Evolutionary conservation across 2,888 invertebrate genomes (phyloP), one percentile per base, ranked within the genome.

Genomic region (Didymodactylos carnosus): DNA sequence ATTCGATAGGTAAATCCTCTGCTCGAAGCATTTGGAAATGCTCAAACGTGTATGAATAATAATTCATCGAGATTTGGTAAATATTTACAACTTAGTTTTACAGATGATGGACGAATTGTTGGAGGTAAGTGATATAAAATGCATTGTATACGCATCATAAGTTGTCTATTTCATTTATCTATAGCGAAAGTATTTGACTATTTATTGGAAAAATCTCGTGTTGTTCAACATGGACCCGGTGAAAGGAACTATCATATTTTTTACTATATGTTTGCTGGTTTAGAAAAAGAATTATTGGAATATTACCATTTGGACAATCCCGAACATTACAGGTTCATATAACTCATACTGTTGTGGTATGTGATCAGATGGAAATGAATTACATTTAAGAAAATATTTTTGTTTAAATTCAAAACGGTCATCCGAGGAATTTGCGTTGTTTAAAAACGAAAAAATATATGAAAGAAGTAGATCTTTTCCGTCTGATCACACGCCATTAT

Each of bases 191-290:
- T 81, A 62, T 77, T 78, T 72, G 80, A 80, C 72, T 81, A 80
- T 76, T 78, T 81, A 41, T 76, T 81, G 74, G 80, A 81, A 76
- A 80, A 80, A 76, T 79, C 80, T 10, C 78, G 81, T 27, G 80
- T 80, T 23, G 80, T 80, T 3, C 78, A 79, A 73, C 77, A 79
- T 39, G 78, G 76, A 49, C 39, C 73, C 2, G 78, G 79, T 16
- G 81, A 80, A 75, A 79, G 79, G 72, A 81, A 80, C 70, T 81
- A 80, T 77, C 81, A 81, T 76, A 78, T 80, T 49, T 80, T 81
- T 75, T 80, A 80, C 71, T 79, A 80, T 16, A 73, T 81, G 43
- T 79, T 81, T 70, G 80, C 79, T 43, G 80, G 81, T 8, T 78
- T 80, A 78, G 78, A 80, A 27, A 76, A 78, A 46, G 80, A 81